phyloP scores from a whole-genome alignment of 2,113 vertebrate species.

The Propithecus coquereli region DNA sequence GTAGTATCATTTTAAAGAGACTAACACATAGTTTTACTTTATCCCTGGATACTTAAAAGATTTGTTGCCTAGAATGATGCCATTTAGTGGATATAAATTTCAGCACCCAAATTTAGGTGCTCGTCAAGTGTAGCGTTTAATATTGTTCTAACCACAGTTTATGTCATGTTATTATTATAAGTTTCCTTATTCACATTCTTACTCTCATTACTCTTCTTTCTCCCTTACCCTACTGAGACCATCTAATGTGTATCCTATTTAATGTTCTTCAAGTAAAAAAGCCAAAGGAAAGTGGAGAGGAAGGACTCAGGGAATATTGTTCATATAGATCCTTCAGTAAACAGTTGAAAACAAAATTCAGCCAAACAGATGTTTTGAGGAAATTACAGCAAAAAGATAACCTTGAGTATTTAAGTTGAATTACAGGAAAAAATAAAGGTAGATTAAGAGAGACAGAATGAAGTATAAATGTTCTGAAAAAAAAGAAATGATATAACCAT shows the following conservation, averaged over 20 bases:
- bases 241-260: neutral
- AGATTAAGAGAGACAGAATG: neutral
- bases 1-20: neutral
- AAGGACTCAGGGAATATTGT: neutral
- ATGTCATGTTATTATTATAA: neutral
- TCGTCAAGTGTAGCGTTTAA: neutral
- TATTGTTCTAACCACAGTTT: neutral
- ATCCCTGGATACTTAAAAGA: neutral
- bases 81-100: neutral
- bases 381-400: neutral
- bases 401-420: neutral
- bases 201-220: neutral
- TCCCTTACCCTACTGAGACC: neutral
- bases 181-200: neutral
- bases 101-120: neutral
- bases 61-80: neutral
- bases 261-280: neutral
- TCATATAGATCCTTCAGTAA: neutral
- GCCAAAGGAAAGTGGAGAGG: accelerated
- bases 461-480: neutral
- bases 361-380: neutral
- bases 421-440: neutral
- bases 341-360: neutral
- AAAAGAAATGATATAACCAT: neutral
- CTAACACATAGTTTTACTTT: neutral